Conservation (phyloP, 2,113 vertebrate genomes). For the Dasyornis broadbenti region DNA sequence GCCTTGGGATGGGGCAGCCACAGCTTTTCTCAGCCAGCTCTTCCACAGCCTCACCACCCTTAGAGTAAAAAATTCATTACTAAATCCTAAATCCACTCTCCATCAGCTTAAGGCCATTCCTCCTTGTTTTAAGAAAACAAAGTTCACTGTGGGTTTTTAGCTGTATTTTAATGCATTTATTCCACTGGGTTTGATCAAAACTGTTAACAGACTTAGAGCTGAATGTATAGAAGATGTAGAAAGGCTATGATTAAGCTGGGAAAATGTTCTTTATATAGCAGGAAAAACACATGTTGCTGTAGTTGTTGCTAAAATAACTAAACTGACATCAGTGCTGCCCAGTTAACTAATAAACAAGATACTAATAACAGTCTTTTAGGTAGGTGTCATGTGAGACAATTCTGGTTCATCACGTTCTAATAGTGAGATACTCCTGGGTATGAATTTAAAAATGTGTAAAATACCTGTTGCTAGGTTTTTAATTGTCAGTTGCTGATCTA, state of each 20-base stretch:
- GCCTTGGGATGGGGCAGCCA: neutral
- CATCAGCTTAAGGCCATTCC: neutral
- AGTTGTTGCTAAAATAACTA: conserved; percentile 29
- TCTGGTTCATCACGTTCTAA: conserved; percentile 24
- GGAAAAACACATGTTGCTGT: neutral
- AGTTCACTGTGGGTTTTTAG: neutral
- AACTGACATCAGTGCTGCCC: conserved; percentile 26
- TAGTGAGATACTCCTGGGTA: neutral
- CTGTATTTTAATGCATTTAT: neutral
- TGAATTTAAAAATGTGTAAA: neutral
- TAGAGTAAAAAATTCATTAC: neutral
- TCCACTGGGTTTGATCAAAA: conserved; percentile 8
- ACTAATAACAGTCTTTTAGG: neutral
- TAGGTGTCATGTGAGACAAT: neutral
- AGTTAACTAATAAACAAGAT: conserved; percentile 34
- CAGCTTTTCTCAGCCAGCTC: neutral
- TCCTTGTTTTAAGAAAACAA: neutral
- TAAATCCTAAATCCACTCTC: neutral
- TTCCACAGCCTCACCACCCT: neutral
- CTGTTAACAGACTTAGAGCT: neutral
- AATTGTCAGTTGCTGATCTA: neutral
- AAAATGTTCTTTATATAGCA: neutral
- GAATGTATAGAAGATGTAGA: neutral
- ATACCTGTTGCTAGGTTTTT: neutral
- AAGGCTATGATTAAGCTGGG: neutral